Conservation (phyloP, 2,888 invertebrate genomes). For the Leptothorax acervorum region DNA sequence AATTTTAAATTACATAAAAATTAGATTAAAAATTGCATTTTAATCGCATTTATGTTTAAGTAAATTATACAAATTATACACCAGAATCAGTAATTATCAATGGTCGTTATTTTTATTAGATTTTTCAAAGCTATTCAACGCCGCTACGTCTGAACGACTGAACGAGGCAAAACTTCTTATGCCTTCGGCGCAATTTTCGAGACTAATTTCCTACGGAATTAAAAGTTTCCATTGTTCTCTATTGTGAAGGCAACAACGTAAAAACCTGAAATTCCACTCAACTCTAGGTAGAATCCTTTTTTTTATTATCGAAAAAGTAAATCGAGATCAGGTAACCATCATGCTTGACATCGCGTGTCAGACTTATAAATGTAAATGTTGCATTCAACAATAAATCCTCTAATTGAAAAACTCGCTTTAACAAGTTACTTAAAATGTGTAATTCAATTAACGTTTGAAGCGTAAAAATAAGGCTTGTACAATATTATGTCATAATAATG, state of each 20-base stretch:
- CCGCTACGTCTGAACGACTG: background rate
- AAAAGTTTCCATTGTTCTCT: constrained; percentile 41
- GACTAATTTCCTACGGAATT: constrained; percentile 31
- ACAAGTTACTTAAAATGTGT: background rate
- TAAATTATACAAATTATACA: background rate
- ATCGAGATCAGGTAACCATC: background rate
- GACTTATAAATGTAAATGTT: constrained; percentile 1
- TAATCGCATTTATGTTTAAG: background rate
- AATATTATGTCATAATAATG: background rate
- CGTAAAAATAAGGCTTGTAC: background rate
- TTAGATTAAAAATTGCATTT: background rate
- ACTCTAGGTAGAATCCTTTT: background rate
- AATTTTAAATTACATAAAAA: background rate
- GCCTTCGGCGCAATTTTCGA: constrained; percentile 29
- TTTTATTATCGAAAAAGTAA: background rate
- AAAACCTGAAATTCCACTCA: constrained; percentile 14
- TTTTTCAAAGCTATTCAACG: constrained; percentile 12
- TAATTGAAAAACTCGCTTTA: background rate
- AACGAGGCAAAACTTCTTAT: constrained; percentile 29
- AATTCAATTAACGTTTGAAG: background rate
- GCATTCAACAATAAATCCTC: background rate
- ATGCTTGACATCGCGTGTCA: background rate
- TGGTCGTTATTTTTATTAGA: background rate
- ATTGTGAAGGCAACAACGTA: constrained; percentile 19
- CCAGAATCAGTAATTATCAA: background rate